Conservation (phyloP, 2,113 vertebrate species). For the Nothoprocta perdicaria region DNA sequence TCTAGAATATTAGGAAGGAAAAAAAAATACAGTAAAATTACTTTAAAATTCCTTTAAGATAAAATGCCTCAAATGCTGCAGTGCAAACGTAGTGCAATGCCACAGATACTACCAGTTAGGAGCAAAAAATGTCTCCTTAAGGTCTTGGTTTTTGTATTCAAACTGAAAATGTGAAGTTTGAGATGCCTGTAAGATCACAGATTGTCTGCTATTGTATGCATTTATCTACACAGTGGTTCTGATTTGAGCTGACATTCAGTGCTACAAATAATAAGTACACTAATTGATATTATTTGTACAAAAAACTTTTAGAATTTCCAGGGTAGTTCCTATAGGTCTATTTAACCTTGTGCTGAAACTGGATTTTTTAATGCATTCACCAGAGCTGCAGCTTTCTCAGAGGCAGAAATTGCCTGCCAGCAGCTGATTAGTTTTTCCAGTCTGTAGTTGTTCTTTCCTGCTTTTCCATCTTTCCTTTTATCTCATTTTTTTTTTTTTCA, state of each 20-base stretch:
- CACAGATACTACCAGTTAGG: background rate
- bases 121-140: background rate
- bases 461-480: background rate
- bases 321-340: background rate
- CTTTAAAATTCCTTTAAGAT: too few species aligned
- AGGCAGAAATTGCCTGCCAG: background rate
- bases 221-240: background rate
- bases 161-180: background rate
- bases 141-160: background rate
- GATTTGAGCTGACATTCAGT: background rate
- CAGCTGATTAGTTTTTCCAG: background rate
- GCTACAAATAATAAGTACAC: background rate
- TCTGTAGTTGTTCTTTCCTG: background rate
- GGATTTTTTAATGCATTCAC: background rate
- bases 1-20: background rate
- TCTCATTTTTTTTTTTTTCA: background rate
- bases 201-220: background rate
- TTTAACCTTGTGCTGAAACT: conserved; percentile 6
- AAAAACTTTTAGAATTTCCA: background rate
- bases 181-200: background rate
- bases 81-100: background rate
- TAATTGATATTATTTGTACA: background rate
- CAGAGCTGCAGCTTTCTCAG: background rate
- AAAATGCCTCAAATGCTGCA: background rate
- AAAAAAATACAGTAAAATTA: background rate